Conservation (phyloP, 2,888 invertebrate species). For the Cheilosia vernalis region DNA sequence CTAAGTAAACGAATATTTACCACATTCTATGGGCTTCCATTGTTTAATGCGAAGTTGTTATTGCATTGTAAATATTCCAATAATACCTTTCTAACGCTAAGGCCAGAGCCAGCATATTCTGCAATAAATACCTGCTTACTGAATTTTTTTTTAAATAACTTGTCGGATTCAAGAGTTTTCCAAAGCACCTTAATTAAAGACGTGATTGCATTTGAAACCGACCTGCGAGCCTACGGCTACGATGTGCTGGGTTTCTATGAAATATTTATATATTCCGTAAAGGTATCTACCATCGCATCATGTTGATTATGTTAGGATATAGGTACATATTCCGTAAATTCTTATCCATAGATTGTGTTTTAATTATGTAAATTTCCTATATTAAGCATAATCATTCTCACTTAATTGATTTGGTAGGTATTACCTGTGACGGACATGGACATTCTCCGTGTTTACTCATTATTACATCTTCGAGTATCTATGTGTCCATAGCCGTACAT, state of each 20-base stretch:
- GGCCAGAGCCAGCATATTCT: no score
- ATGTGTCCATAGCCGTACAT: neutral
- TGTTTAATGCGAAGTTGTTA: no score
- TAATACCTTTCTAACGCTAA: neutral
- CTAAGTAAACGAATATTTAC: no score
- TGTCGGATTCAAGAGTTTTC: neutral
- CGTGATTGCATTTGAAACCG: constrained; percentile 36
- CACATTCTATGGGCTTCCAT: no score
- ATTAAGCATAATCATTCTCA: constrained; percentile 51
- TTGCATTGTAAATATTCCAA: no score
- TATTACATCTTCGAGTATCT: constrained; percentile 1
- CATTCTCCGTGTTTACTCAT: constrained; percentile 21
- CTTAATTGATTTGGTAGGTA: constrained; percentile 35
- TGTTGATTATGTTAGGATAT: constrained; percentile 22
- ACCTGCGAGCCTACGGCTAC: neutral
- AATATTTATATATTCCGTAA: constrained; percentile 19
- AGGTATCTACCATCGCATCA: neutral
- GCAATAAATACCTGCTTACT: no score
- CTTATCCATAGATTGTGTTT: constrained; percentile 8
- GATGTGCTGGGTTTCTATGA: neutral
- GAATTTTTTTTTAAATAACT: neutral
- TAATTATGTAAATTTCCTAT: constrained; percentile 53
- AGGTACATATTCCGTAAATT: neutral
- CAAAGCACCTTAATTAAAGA: constrained; percentile 25
- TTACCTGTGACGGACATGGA: constrained; percentile 4